Base-by-base conservation (phyloP, 2,797 vertebrate genomes). In the Mormyrops boulengeri region DNA sequence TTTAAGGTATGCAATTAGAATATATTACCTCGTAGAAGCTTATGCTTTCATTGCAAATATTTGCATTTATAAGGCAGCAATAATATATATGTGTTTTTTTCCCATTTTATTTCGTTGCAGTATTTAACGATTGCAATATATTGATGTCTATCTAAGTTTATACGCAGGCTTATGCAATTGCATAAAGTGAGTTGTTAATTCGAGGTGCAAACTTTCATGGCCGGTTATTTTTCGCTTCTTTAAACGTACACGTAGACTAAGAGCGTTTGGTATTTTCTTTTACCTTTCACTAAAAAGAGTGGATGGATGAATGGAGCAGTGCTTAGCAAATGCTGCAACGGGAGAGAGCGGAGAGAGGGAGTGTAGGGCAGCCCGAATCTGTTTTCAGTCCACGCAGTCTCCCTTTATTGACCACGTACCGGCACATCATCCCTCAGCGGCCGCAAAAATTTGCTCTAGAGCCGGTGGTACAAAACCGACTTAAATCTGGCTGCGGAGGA, bases 281-380 rank as follows among this genome's bases (percentile, higher is more conserved):
- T 53, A 41, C 30, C 50, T 50, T 17, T 87, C 22, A 34, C 50
- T 57, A 53, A 53, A 73, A 73, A 73, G 30, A 73, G 30, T 50
- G 50, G 9, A 30, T 50, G 50, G 9, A 30, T 87, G 49, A 52
- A 41, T 34, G 26, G 85, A 87, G 50, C 50, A 55, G 52, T 55
- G 52, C 50, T 52, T 34, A 34, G 88, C 91, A 90, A 92, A 93
- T 91, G 93, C 92, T 93, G 93, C 93, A 53, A 12, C 14, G 57
- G 73, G 92, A 91, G 93, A 92, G 90, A 90, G 89, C 41, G 73
- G 92, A 91, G 93, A 92, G 90, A 90, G 89, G 88, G 88, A 57
- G 19, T 90, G 91, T 0, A 1, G 41, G 85, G 88, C 69, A 89
- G 38, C 50, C 66, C 41, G 30, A 41, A 89, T 92, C 89, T 77